A percentile compares a stretch with the other conserved stretches of the same genome.
Evolutionary conservation across 2,888 invertebrate genomes (phyloP).

Genomic region (Drosophila robusta): DNA sequence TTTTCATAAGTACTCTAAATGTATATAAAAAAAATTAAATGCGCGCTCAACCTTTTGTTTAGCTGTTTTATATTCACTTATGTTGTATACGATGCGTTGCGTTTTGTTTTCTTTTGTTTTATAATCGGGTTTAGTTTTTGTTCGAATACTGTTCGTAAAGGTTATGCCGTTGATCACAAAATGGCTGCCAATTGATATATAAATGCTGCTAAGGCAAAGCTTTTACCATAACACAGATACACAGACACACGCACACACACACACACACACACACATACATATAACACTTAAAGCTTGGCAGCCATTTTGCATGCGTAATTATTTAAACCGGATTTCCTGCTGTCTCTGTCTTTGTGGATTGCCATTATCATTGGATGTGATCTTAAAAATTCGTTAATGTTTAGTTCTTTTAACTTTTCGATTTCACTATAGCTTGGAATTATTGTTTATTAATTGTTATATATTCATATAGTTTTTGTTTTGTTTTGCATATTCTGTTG

Average conservation of each 20-base stretch:
- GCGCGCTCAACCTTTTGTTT: conserved; percentile 74
- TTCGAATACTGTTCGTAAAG: conserved; percentile 76
- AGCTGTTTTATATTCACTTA: conserved; percentile 42
- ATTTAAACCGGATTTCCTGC: conserved; percentile 27
- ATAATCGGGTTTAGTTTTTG: conserved; percentile 24
- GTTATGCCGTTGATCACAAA: conserved; percentile 44
- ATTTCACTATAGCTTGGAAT: conserved; percentile 25
- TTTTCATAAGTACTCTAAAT: conserved; percentile 22
- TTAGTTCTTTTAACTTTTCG: conserved; percentile 17
- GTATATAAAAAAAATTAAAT: conserved; percentile 63
- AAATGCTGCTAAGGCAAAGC: conserved; percentile 60
- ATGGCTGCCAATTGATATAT: conserved; percentile 57
- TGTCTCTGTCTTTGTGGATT: conserved; percentile 29
- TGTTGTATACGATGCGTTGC: conserved; percentile 45
- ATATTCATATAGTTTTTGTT: conserved; percentile 34
- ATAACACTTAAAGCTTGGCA: conserved; percentile 55
- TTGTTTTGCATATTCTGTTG: conserved; percentile 53
- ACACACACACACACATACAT: conserved; percentile 25
- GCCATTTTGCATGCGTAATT: conserved; percentile 27
- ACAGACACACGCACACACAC: conserved; percentile 28
- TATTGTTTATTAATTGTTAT: conserved; percentile 27
- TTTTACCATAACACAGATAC: conserved; percentile 41
- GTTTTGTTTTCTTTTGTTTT: conserved; percentile 27
- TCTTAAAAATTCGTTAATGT: conserved; percentile 58
- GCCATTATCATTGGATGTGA: conserved; percentile 41